Evolutionary conservation across 1,140 invertebrate genomes (phyloP).

Genomic region (Anoplolepis gracilipes): DNA sequence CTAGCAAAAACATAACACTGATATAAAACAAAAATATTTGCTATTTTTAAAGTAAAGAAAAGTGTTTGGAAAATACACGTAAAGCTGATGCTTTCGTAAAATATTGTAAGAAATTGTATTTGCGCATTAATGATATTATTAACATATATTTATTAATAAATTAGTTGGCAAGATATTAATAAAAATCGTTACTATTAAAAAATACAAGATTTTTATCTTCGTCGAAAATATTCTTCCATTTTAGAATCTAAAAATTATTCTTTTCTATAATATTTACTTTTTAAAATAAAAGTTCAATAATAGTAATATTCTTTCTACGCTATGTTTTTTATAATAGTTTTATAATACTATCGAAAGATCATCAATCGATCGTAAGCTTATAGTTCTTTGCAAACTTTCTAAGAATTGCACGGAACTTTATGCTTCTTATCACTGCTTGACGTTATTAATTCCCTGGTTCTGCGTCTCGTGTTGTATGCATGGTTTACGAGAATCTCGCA

Average conservation of each 20-base stretch:
- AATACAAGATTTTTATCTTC: neutral
- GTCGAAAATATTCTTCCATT: neutral
- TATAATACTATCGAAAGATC: neutral
- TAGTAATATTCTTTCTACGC: neutral
- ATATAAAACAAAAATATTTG: neutral
- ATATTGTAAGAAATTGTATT: neutral
- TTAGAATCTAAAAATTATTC: neutral
- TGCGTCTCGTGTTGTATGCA: neutral
- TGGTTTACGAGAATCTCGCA: constrained; percentile 15
- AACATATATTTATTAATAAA: neutral
- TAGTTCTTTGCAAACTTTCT: constrained; percentile 7
- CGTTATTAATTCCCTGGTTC: constrained; percentile 40
- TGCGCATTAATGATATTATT: neutral
- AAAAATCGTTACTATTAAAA: neutral
- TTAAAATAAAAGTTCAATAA: neutral
- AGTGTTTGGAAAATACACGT: neutral
- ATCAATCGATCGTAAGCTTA: constrained; percentile 5
- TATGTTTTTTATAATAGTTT: neutral
- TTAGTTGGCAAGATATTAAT: neutral
- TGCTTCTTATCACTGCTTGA: neutral
- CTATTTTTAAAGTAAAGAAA: neutral
- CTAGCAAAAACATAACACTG: neutral
- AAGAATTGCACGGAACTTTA: neutral
- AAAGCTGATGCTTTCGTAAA: neutral
- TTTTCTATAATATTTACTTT: neutral